Percentiles rank a stretch among this genome's conserved stretches.
These are phyloP conservation scores for Dendrolimus pini DNA, from an alignment of 2,888 invertebrate genomes.

Conservation along the genomic window DNA sequence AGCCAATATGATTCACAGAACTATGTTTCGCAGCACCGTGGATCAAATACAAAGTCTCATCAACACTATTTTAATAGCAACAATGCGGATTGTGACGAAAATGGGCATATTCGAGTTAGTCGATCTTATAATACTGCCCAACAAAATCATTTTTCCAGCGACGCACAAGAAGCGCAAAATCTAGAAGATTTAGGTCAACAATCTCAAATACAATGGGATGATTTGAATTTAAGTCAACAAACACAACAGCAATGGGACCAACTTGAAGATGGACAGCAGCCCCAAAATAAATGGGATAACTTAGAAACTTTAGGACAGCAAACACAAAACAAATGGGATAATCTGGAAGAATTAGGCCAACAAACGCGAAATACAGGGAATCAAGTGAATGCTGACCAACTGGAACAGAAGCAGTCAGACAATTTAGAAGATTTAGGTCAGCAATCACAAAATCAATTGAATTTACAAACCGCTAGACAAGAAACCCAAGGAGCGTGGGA, in stretches of 20 bases:
- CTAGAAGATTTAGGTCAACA: slow-evolving; percentile 8
- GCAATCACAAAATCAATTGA: slow-evolving; percentile 22
- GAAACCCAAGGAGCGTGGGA: slow-evolving; percentile 24
- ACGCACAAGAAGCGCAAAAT: slow-evolving; percentile 4
- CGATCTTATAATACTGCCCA: slow-evolving; percentile 37
- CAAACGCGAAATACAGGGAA: slow-evolving; percentile 15
- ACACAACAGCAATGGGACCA: slow-evolving; percentile 19
- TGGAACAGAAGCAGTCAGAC: slow-evolving; percentile 9
- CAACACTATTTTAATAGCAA: slow-evolving; percentile 20
- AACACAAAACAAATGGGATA: slow-evolving; percentile 10
- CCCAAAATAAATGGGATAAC: slow-evolving; percentile 23
- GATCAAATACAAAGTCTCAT: slow-evolving; percentile 32
- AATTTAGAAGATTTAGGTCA: slow-evolving; percentile 28
- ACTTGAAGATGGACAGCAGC: slow-evolving; percentile 30
- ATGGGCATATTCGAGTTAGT: slow-evolving; percentile 42
- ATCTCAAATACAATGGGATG: slow-evolving; percentile 1
- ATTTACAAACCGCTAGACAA: slow-evolving; percentile 18
- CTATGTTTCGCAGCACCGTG: slow-evolving; percentile 36
- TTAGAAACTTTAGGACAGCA: slow-evolving; percentile 29
- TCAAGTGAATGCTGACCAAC: slow-evolving; percentile 25
- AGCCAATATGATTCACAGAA: slow-evolving; percentile 19
- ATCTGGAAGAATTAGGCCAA: slow-evolving; percentile 26
- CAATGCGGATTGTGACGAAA: slow-evolving; percentile 35
- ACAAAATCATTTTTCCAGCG: slow-evolving; percentile 4
- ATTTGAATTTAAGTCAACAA: slow-evolving; percentile 22